Evolutionary conservation across 2,113 vertebrate species (phyloP), one percentile per base, ranked within the genome.

Genomic region (Galeopterus variegatus): DNA sequence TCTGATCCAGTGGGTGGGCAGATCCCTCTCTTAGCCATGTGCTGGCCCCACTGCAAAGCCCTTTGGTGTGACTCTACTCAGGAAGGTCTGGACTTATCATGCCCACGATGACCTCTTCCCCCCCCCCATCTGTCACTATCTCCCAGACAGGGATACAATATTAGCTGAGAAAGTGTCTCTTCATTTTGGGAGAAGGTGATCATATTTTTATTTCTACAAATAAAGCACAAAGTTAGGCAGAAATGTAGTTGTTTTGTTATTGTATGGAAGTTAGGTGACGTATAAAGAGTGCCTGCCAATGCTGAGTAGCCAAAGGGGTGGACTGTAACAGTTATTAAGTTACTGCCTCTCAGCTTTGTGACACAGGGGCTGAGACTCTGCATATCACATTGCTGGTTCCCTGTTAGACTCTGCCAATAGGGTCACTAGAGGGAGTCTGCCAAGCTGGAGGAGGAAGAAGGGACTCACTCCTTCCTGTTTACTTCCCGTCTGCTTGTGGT

Each of bases 201-300:
- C 6, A 0, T 36, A 33, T 14, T 76, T 75, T 60, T 69, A 64
- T 91, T 33, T 84, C 45, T n/a, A 76, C 18, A 62, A 54, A 91
- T 21, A 72, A 75, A 50, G 73, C 5, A 26, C 9, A 5, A 23
- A 87, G 33, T 64, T 54, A 21, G 73, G 54, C 69, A 79, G 88
- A 81, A 54, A 67, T 2, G 2, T 6, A 31, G 33, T 24, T 28
- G 36, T 50, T 60, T 26, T 36, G 19, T 19, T 8, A 65, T 11
- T 21, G 8, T 0, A 21, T 4, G 26, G 19, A 23, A 56, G 56
- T 24, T 87, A 26, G 28, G 4, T 3, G 54, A 1, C 1, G 9
- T 6, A 6, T 15, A n/a, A 36, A 36, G 24, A 33, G 18, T 11
- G 11, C 15, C 12, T 6, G 18, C 11, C 64, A 9, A 1, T 9